These are phyloP conservation scores for Rhyacichthys aspro DNA, from an alignment of 2,797 vertebrate species.

Conservation along the genomic window DNA sequence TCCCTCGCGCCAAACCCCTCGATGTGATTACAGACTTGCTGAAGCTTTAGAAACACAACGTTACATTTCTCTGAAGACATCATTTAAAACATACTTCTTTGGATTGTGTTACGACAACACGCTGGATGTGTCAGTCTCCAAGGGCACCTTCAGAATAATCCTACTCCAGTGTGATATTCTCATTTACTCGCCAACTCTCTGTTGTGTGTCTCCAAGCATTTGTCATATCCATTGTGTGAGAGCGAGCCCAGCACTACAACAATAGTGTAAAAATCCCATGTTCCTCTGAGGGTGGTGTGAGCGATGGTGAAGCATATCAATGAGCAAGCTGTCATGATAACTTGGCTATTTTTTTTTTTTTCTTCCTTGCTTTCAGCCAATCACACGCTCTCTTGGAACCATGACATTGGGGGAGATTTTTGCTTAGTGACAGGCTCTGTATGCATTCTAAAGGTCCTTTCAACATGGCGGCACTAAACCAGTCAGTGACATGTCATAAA, in stretches of 20 bases:
- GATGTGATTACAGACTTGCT: not conserved
- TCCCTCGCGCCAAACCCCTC: not conserved
- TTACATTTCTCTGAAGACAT: conserved; percentile 14
- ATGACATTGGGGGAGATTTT: conserved; percentile 40
- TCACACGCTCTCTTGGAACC: conserved; percentile 31
- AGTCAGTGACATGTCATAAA: conserved; percentile 14
- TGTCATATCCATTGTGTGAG: conserved; percentile 40
- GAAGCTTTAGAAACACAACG: not conserved
- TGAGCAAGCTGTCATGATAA: conserved; percentile 32
- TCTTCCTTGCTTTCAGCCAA: conserved; percentile 40
- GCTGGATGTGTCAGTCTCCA: conserved; percentile 35
- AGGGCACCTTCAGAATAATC: conserved; percentile 62
- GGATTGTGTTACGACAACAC: conserved; percentile 19
- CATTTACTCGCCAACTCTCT: conserved; percentile 23
- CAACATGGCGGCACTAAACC: conserved; percentile 15
- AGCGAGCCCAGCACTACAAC: conserved; percentile 11
- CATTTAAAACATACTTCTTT: conserved; percentile 28
- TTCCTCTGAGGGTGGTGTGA: conserved; percentile 37
- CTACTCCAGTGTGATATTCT: conserved; percentile 24
- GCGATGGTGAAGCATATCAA: conserved; percentile 55
- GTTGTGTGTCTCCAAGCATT: conserved; percentile 29
- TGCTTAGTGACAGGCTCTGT: conserved; percentile 52
- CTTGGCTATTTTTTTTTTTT: conserved; percentile 4
- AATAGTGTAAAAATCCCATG: conserved; percentile 34
- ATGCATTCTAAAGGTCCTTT: conserved; percentile 24